Conservation (phyloP, 2,888 invertebrate genomes). For the Stenotaenia linearis region DNA sequence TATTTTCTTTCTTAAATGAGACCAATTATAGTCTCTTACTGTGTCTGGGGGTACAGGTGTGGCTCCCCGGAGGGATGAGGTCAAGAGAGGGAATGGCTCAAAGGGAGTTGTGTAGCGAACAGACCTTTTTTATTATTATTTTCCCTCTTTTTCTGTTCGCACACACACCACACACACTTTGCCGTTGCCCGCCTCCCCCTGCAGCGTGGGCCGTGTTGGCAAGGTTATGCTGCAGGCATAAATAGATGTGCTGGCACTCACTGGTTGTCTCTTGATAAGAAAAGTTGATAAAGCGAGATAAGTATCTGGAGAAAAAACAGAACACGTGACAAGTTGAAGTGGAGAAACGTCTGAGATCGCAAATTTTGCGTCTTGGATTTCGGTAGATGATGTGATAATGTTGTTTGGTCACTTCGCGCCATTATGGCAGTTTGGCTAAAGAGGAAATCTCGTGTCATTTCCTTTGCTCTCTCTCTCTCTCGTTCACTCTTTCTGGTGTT, state of each 20-base stretch:
- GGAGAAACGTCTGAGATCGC: background rate
- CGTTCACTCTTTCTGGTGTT: constrained; percentile 2
- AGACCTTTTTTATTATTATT: background rate
- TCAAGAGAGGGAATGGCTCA: background rate
- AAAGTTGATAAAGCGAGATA: background rate
- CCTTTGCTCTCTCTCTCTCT: constrained; percentile 21
- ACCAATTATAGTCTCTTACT: background rate
- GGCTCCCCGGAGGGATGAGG: background rate
- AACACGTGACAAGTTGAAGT: background rate
- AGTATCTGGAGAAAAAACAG: background rate
- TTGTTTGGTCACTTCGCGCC: background rate
- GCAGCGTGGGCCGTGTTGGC: background rate
- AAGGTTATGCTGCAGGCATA: background rate
- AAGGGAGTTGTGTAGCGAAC: background rate
- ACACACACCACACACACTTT: background rate
- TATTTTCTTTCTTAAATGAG: background rate
- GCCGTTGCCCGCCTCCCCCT: background rate
- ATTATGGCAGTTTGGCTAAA: background rate
- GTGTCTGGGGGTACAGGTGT: background rate
- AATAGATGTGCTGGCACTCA: background rate
- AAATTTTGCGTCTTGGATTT: background rate
- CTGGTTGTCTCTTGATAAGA: background rate
- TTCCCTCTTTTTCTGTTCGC: background rate
- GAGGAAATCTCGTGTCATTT: constrained; percentile 31
- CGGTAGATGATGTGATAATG: background rate